Evolutionary conservation across 2,888 invertebrate genomes (phyloP), one percentile per base, ranked within the genome.

Genomic region (Oxyteleia sp.): DNA sequence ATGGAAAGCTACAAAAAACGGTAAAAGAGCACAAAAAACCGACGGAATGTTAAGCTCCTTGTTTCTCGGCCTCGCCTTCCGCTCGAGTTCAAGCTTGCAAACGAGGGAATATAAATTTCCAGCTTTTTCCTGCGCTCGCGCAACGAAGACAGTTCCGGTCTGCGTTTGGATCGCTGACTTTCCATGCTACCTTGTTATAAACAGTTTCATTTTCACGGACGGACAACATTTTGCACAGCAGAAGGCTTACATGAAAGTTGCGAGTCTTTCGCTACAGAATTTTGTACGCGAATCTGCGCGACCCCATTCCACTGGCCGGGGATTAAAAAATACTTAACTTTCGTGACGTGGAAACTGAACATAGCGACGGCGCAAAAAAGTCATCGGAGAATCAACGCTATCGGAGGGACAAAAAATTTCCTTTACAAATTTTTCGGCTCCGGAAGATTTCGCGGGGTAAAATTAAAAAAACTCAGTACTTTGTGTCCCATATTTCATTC

Each of bases 51-150:
- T 82, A 80, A 85, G 76, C 82, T 85, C 47, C 80, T 85, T 76
- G 74, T 85, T 83, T 78, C 81, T 80, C 81, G 74, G 76, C 80
- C 72, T 69, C 71, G 71, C 84, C 75, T 84, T 84, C 78, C 82
- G 82, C 84, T 74, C 32, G 74, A 63, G 57, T 69, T 80, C 63
- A 71, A 81, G 81, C 84, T 80, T 75, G 87, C 78, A 85, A 85
- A 85, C 85, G 81, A 83, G 79, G 74, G 74, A 71, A 86, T 85
- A 85, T 87, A 86, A 85, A 87, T 86, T 86, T 86, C 41, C 75
- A 68, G 68, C 76, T 74, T 81, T 85, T 85, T 71, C 76, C 80
- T 64, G 47, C 63, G 47, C 66, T 43, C 43, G 41, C 51, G 61
- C 59, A 79, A 45, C 59, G 61, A 69, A 57, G 47, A 16, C 47